phyloP scores from a whole-genome alignment of 2,888 invertebrate genomes.

The Shargacucullia verbasci region DNA sequence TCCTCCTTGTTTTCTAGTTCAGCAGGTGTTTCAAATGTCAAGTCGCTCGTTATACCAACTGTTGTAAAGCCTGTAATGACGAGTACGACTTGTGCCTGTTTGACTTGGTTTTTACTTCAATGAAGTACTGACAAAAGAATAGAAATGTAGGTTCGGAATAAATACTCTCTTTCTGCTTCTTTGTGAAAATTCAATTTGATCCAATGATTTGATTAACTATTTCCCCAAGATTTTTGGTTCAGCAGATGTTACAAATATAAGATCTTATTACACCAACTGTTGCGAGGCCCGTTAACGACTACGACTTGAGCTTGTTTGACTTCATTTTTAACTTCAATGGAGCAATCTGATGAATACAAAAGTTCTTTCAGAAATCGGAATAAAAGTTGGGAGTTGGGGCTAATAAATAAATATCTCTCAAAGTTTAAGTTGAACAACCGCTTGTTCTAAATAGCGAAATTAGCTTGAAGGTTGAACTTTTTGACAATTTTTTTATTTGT shows the following conservation, averaged over 20 bases:
- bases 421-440: no score
- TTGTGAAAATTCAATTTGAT: no score
- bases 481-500: no score
- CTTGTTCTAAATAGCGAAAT: no score
- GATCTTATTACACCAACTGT: slow-evolving; percentile 43
- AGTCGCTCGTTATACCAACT: slow-evolving; percentile 45
- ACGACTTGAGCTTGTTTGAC: slow-evolving; percentile 26
- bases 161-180: no score
- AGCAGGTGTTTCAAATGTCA: slow-evolving; percentile 51
- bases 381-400: no score
- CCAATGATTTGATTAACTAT: no score
- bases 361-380: no score
- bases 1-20: slow-evolving; percentile 5
- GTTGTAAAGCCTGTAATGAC: slow-evolving; percentile 25
- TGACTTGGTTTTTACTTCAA: slow-evolving; percentile 37
- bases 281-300: slow-evolving; percentile 19
- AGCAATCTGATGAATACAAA: no score
- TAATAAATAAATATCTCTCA: no score
- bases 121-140: slow-evolving; percentile 39
- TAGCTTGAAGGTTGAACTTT: no score
- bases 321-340: slow-evolving; percentile 24
- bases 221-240: no score
- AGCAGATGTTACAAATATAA: slow-evolving; percentile 51
- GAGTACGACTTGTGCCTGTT: slow-evolving; percentile 28
- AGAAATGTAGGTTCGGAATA: slow-evolving; percentile 31